Evolutionary conservation across 2,113 vertebrate species (phyloP).

Genomic region (Rhodinocichla rosea): DNA sequence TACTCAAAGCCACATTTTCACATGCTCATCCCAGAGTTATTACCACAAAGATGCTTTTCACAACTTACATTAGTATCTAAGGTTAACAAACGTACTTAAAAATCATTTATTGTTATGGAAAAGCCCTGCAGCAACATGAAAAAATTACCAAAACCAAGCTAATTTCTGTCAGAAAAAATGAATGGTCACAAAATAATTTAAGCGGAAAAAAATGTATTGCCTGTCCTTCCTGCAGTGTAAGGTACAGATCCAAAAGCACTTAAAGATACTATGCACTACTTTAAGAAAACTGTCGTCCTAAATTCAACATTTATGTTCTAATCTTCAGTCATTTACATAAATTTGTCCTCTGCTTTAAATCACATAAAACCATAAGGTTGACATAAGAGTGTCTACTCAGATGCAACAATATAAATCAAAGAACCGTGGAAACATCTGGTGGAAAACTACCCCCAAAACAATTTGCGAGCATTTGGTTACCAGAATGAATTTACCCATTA

Average conservation of each 20-base stretch:
- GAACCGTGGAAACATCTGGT: neutral
- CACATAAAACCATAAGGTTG: neutral
- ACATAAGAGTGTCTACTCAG: neutral
- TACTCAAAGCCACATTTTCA: neutral
- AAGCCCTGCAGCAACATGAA: constrained; percentile 34
- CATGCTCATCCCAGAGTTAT: neutral
- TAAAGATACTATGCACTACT: neutral
- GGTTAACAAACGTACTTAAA: constrained; percentile 6
- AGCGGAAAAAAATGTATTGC: neutral
- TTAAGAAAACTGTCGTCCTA: neutral
- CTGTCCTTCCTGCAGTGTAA: neutral
- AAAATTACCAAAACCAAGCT: constrained; percentile 29
- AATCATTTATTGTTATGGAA: constrained; percentile 56
- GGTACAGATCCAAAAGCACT: neutral
- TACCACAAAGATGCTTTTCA: neutral
- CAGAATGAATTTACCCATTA: neutral
- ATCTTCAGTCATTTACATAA: neutral
- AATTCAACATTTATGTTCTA: neutral
- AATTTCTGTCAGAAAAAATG: constrained; percentile 37
- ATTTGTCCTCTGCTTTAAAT: neutral
- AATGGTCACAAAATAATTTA: neutral
- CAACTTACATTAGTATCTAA: neutral
- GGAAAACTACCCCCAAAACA: neutral
- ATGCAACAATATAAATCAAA: neutral
- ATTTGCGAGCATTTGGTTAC: neutral